Base-by-base conservation (phyloP, 2,888 invertebrate species). In the Hirtodrosophila confusa region DNA sequence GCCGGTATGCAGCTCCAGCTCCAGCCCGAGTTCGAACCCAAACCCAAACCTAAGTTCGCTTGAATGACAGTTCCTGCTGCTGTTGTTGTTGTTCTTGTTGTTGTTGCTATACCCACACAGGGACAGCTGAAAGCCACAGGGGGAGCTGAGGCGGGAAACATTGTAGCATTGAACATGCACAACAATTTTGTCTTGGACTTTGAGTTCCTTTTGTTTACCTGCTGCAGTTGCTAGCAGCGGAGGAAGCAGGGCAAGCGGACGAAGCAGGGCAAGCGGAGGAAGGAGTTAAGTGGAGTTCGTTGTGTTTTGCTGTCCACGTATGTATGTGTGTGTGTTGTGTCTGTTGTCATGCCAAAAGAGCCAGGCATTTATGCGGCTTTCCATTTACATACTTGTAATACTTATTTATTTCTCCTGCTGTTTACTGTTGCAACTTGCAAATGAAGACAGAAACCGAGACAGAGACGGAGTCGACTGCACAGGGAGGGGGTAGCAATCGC, bases 131-230 rank as follows among this genome's bases (percentile, higher is more conserved):
- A 11, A 23, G 29, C 41, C 6, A 5, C 6, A 8, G 37, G 5
- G 36, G 4, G 43, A 9, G 1, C 17, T 17, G 17, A 17, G 12
- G 17, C 12, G 35, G 8, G 61, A 71, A 71, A 75, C 63, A 75
- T 62, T 74, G 65, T 54, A 60, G 65, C 77, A 67, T 75, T 63
- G 57, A 78, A 70, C 84, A 80, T 80, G 85, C 69, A 77, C 77
- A 85, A 70, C 79, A 67, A 79, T 82, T 85, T 82, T 63, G 82
- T 69, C 63, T 79, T 75, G 85, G 82, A 79, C 77, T 84, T 72
- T 75, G 74, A 85, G 80, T 73, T 69, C 65, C 77, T 79, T 77
- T 80, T 75, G 69, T 75, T 75, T 54, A 67, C 44, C 57, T 43
- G 44, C 41, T 53, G 49, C 33, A 40, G 66, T n/a, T 17, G 50